These are phyloP conservation scores for Meandrusa payeni DNA, from an alignment of 2,888 invertebrate species.

Conservation along the genomic window DNA sequence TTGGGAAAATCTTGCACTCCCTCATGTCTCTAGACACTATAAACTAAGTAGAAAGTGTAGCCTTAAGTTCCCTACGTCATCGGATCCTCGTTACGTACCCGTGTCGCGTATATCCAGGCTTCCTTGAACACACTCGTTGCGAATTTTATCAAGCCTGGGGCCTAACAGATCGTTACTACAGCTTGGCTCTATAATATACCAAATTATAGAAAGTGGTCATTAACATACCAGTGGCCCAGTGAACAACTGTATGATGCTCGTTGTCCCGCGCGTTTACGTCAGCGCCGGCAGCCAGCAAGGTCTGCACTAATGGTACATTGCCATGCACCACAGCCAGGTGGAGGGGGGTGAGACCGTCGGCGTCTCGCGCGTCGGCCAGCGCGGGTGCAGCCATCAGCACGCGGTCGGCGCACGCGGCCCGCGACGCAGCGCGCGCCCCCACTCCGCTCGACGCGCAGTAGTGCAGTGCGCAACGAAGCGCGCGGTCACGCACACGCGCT, in stretches of 20 bases:
- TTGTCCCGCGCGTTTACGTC: slow-evolving; percentile 94
- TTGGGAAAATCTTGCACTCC: no score
- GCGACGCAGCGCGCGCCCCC: slow-evolving; percentile 83
- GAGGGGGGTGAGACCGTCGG: slow-evolving; percentile 96
- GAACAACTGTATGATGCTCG: slow-evolving; percentile 96
- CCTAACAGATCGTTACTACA: no score
- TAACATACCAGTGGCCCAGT: slow-evolving; percentile 98
- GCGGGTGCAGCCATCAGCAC: slow-evolving; percentile 94
- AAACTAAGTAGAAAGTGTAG: no score
- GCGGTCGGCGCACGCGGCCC: slow-evolving; percentile 93
- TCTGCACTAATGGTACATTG: slow-evolving; percentile 91
- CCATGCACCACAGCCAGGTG: slow-evolving; percentile 98
- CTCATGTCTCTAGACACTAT: no score
- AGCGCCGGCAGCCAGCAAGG: slow-evolving; percentile 92
- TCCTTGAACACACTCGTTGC: no score
- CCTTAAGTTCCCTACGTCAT: no score
- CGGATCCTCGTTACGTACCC: no score
- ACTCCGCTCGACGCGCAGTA: slow-evolving; percentile 93
- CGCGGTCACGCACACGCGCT: slow-evolving; percentile 88
- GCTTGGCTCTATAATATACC: no score
- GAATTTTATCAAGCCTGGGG: no score
- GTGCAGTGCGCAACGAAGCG: slow-evolving; percentile 93
- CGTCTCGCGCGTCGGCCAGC: slow-evolving; percentile 91
- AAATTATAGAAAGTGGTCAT: no score
- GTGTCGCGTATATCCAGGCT: no score